These are phyloP conservation scores for Limonius californicus DNA, from an alignment of 1,140 invertebrate species.

Conservation along the genomic window DNA sequence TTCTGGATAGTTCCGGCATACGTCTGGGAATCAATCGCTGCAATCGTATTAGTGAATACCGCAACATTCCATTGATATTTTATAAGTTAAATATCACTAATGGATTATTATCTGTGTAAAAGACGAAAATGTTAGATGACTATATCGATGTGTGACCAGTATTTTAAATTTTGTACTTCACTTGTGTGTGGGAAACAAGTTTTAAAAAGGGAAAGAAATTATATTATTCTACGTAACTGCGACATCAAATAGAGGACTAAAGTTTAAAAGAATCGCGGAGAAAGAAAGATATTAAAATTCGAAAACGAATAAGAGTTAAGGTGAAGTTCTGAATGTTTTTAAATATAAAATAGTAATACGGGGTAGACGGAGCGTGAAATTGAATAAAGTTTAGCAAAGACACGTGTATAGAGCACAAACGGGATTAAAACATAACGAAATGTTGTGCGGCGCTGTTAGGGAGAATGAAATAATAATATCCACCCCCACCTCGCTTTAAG, in stretches of 20 bases:
- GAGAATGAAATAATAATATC: slow-evolving; percentile 11
- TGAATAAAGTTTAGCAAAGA: slow-evolving; percentile 30
- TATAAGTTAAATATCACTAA: too few relatives aligned
- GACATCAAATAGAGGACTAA: background rate
- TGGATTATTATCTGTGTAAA: too few relatives aligned
- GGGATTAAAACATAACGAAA: slow-evolving; percentile 24
- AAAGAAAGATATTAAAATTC: background rate
- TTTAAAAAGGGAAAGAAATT: too few relatives aligned
- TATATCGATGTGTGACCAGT: too few relatives aligned
- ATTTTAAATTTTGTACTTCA: too few relatives aligned
- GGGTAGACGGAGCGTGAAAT: slow-evolving; percentile 32
- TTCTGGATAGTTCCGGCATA: too few relatives aligned
- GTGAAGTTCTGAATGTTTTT: slow-evolving; percentile 19
- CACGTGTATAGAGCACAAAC: slow-evolving; percentile 18
- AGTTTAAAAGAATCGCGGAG: background rate
- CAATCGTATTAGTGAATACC: too few relatives aligned
- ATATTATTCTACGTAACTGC: background rate
- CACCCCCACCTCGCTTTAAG: background rate
- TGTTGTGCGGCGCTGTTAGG: slow-evolving; percentile 12
- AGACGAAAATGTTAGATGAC: too few relatives aligned
- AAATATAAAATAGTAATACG: slow-evolving; percentile 33
- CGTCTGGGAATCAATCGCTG: too few relatives aligned
- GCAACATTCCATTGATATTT: too few relatives aligned
- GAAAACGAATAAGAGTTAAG: background rate
- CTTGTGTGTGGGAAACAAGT: too few relatives aligned